Evolutionary conservation across 2,888 invertebrate genomes (phyloP).

Genomic region (Lycaena phlaeas): DNA sequence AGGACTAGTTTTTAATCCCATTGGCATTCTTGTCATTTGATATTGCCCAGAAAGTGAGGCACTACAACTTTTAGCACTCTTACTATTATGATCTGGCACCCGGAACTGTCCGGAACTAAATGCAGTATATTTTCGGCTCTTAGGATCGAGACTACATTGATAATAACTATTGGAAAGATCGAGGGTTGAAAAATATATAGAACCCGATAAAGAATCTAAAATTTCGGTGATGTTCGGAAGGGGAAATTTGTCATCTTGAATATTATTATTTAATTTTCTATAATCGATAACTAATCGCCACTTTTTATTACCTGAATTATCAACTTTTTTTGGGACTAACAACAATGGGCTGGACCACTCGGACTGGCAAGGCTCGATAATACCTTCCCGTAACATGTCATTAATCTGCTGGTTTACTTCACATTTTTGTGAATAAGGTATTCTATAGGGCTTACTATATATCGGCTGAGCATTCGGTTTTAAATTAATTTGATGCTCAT

Average conservation of each 20-base stretch:
- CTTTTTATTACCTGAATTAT: constrained; percentile 10
- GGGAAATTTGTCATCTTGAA: constrained; percentile 14
- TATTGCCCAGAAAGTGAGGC: constrained; percentile 11
- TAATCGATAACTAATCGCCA: constrained; percentile 15
- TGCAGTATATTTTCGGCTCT: constrained; percentile 12
- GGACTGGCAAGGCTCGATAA: constrained; percentile 11
- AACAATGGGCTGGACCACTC: constrained; percentile 14
- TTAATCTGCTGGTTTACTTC: constrained; percentile 12
- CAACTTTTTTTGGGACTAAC: constrained; percentile 14
- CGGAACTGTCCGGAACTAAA: constrained; percentile 9
- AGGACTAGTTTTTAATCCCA: constrained; percentile 16
- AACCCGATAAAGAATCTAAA: constrained; percentile 11
- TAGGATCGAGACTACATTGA: background rate
- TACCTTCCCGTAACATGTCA: constrained; percentile 11
- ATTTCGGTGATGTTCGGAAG: constrained; percentile 6
- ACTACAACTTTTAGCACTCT: background rate
- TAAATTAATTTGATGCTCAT: constrained; percentile 8
- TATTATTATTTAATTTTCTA: constrained; percentile 13
- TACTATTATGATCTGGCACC: background rate
- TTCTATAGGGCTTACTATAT: constrained; percentile 12
- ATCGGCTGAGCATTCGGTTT: constrained; percentile 7
- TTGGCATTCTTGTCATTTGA: constrained; percentile 16
- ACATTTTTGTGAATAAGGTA: constrained; percentile 5
- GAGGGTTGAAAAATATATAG: constrained; percentile 7
- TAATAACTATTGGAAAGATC: constrained; percentile 7